Evolutionary conservation across 2,888 invertebrate genomes (phyloP), one percentile per base, ranked within the genome.

Genomic region (Chalcis sispes): DNA sequence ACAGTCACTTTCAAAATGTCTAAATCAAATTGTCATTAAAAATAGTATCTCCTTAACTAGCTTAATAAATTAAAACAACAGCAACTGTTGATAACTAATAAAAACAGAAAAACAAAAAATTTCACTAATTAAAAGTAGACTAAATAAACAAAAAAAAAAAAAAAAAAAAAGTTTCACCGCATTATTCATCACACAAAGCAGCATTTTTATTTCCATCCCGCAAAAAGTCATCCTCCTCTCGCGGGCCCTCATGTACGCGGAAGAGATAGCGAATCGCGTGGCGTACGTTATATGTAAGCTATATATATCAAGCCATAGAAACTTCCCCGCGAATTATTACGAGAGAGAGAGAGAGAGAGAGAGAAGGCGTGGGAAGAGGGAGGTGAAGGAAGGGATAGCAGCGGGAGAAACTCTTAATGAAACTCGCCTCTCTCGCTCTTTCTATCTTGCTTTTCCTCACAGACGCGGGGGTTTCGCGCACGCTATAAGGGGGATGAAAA

Each of bases 401-500:
- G 61, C 25, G 46, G 62, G 27, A n/a, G n/a, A n/a, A n/a, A n/a
- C 59, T 48, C 69, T 58, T 61, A 70, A 70, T 61, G 70, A 73
- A 73, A 73, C 48, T 48, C 54, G 10, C n/a, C 65, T 23, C 36
- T 3, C 72, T 15, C 3, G 20, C 10, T 36, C 36, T 36, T 36
- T 36, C 36, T 36, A 4, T n/a, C 3, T 46, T 66, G 2, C 50
- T 50, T 48, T 32, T 59, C 52, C 48, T 36, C 50, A n/a, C 15
- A 40, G 54, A 36, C 42, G 40, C 18, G 23, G 50, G 15, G 67
- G 59, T 48, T n/a, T n/a, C 48, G 67, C 15, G 62, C 20, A 62
- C 48, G 40, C 54, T 42, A 42, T 32, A 40, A 29, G 52, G 69
- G 74, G 74, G 62, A 61, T 67, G 62, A 52, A 62, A 69, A 69